phyloP scores from a whole-genome alignment of 2,888 invertebrate species.

The Drosophila fulvimacula region DNA sequence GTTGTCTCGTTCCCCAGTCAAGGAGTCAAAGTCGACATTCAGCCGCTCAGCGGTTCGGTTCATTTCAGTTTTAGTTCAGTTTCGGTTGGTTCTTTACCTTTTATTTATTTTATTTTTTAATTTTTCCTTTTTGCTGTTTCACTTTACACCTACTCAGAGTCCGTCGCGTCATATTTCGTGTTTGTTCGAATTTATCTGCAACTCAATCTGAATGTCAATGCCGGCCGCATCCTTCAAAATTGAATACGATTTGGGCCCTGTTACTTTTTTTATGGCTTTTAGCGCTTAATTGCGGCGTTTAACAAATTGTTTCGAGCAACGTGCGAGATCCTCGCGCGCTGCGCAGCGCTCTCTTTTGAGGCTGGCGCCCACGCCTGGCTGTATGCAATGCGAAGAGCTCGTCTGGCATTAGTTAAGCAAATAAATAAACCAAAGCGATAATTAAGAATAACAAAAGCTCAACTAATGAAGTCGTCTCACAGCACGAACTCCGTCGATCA shows the following conservation, averaged over 20 bases:
- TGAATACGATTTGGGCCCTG: slow-evolving; percentile 24
- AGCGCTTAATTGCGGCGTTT: slow-evolving; percentile 72
- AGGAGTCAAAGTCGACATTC: slow-evolving; percentile 58
- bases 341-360: background rate
- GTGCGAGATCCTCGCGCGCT: slow-evolving; percentile 1
- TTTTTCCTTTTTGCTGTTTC: slow-evolving; percentile 26
- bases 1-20: slow-evolving; percentile 51
- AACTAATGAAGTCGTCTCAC: slow-evolving; percentile 72
- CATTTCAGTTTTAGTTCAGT: slow-evolving; percentile 14
- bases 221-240: slow-evolving; percentile 33
- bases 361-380: slow-evolving; percentile 50
- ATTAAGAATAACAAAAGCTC: slow-evolving; percentile 78
- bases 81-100: slow-evolving; percentile 11
- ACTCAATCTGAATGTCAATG: slow-evolving; percentile 75
- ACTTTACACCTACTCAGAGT: slow-evolving; percentile 40
- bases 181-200: slow-evolving; percentile 67
- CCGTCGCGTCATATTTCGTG: slow-evolving; percentile 23
- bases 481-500: slow-evolving; percentile 67
- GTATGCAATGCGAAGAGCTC: slow-evolving; percentile 40
- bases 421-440: slow-evolving; percentile 70
- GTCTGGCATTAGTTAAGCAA: slow-evolving; percentile 74
- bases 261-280: slow-evolving; percentile 50
- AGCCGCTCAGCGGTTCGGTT: slow-evolving; percentile 32
- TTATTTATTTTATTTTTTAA: background rate
- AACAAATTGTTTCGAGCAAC: slow-evolving; percentile 67